A percentile compares a stretch with the other conserved stretches of the same genome.
phyloP scores from a whole-genome alignment of 1,140 invertebrate genomes.

The Orchesella cincta region DNA sequence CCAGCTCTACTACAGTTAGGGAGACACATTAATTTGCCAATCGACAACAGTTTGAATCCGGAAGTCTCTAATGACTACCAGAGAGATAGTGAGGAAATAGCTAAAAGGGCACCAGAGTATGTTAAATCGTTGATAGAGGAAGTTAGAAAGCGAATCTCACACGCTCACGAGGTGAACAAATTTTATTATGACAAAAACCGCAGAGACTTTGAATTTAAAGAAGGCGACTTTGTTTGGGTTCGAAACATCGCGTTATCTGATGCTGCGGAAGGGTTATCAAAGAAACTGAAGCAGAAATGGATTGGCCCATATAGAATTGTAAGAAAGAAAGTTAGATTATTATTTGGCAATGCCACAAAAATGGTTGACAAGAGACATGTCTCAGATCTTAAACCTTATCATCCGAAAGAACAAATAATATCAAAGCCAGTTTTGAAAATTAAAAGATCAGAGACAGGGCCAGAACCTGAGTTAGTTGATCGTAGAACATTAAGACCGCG shows the following conservation, averaged over 20 bases:
- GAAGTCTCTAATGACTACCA: neutral
- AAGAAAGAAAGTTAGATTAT: too few relatives aligned
- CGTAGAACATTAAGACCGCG: neutral
- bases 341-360: neutral
- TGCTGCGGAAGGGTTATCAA: neutral
- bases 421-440: neutral
- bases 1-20: constrained; percentile 56
- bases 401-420: neutral
- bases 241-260: neutral
- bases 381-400: neutral
- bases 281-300: neutral
- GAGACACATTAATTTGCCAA: constrained; percentile 51
- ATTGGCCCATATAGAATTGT: too few relatives aligned
- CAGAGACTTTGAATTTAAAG: neutral
- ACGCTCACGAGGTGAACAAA: neutral
- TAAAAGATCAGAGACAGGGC: neutral
- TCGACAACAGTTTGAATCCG: constrained; percentile 25
- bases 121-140: neutral
- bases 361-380: neutral
- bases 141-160: neutral
- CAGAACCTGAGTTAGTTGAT: neutral
- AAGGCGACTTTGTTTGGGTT: neutral
- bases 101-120: neutral
- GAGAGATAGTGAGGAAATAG: neutral
- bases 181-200: neutral